Conservation (phyloP, 2,888 invertebrate species). For the Leptopilina drosophilae region DNA sequence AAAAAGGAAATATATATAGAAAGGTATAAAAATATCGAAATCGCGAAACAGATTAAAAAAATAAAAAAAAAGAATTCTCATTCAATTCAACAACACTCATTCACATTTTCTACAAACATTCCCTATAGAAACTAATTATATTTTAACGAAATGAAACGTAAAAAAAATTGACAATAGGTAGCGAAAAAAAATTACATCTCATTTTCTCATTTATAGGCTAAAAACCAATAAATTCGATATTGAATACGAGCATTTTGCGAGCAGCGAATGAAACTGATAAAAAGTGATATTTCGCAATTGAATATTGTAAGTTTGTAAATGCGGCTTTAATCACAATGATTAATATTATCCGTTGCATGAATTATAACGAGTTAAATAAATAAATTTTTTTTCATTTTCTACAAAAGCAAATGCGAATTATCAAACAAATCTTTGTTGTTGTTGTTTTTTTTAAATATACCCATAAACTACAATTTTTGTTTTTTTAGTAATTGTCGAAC, state of each 20-base stretch:
- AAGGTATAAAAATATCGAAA: too few species aligned
- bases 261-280: conserved; percentile 29
- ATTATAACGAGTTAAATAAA: not conserved
- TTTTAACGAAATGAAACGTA: not conserved
- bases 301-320: conserved; percentile 16
- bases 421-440: not conserved
- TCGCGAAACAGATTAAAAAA: too few species aligned
- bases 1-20: too few species aligned
- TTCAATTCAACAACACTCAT: too few species aligned
- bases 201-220: conserved; percentile 4
- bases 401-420: not conserved
- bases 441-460: not conserved
- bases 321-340: conserved; percentile 17
- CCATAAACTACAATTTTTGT: not conserved
- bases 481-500: too few species aligned
- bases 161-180: not conserved
- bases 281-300: conserved; percentile 29
- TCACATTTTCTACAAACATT: too few species aligned
- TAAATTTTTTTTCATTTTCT: not conserved
- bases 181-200: conserved; percentile 1
- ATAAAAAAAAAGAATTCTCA: too few species aligned
- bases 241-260: conserved; percentile 20
- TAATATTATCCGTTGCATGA: conserved; percentile 10
- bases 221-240: not conserved
- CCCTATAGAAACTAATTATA: not conserved